phyloP scores from a whole-genome alignment of 2,113 vertebrate genomes.

The Dromiciops gliroides region DNA sequence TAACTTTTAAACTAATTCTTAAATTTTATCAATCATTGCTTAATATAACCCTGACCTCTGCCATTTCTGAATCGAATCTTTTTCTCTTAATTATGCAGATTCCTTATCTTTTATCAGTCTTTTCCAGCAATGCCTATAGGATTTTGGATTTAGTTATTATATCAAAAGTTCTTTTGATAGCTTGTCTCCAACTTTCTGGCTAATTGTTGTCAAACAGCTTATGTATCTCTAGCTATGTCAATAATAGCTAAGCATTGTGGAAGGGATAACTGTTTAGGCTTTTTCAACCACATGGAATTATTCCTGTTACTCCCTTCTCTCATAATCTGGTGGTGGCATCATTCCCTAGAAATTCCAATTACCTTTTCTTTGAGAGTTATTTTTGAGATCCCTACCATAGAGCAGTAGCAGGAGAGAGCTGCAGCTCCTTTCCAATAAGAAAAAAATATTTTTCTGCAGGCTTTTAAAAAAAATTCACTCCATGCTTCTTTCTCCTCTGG shows the following conservation, averaged over 20 bases:
- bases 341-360: background rate
- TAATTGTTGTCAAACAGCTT: background rate
- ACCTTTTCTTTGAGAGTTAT: background rate
- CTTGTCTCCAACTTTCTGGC: background rate
- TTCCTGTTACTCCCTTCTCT: background rate
- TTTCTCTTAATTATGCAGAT: background rate
- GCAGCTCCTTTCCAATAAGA: background rate
- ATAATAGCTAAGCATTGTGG: background rate
- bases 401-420: too few relatives aligned
- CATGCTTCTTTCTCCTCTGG: background rate
- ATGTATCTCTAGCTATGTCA: background rate
- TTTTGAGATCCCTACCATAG: too few relatives aligned
- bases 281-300: background rate
- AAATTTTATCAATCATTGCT: background rate
- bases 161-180: background rate
- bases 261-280: background rate
- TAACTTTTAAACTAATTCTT: background rate
- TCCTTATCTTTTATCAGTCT: background rate
- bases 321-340: background rate
- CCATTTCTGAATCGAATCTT: background rate
- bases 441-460: background rate
- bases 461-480: background rate
- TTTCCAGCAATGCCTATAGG: background rate
- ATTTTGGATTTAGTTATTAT: background rate
- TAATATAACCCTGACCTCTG: background rate